Percentiles rank a stretch among this genome's conserved stretches.
Evolutionary conservation across 2,797 vertebrate species (phyloP).

Genomic region (Parauchenoglanis ngamensis): DNA sequence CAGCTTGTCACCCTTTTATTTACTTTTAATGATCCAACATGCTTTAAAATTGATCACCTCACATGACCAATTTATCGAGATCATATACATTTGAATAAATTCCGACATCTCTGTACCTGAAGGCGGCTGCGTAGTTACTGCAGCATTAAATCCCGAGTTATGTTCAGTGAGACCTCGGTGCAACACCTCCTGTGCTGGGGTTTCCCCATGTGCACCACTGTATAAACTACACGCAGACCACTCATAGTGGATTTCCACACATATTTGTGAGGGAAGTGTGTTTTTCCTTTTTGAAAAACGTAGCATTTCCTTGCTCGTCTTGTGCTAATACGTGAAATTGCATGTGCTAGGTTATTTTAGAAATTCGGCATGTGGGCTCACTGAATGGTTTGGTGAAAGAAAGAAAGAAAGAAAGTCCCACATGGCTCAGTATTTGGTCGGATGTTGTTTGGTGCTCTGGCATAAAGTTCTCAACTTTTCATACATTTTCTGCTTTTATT

Average conservation of each 20-base stretch:
- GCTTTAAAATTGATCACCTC: background rate
- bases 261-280: background rate
- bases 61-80: background rate
- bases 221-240: slow-evolving; percentile 7
- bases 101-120: background rate
- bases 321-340: background rate
- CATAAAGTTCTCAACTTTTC: background rate
- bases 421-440: background rate
- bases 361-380: no score
- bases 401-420: background rate
- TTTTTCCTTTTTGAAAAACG: slow-evolving; percentile 6
- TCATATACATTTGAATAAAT: background rate
- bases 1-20: background rate
- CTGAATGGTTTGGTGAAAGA: no score
- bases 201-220: slow-evolving; percentile 21
- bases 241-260: slow-evolving; percentile 27
- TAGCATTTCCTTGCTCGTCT: background rate
- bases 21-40: background rate
- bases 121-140: background rate
- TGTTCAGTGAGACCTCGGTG: background rate
- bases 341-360: background rate
- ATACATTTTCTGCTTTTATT: background rate
- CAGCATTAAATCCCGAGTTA: background rate
- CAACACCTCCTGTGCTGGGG: slow-evolving; percentile 7
- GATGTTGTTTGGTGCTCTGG: background rate